Conservation (phyloP, 2,113 vertebrate genomes). For the Cyanoderma ruficeps region DNA sequence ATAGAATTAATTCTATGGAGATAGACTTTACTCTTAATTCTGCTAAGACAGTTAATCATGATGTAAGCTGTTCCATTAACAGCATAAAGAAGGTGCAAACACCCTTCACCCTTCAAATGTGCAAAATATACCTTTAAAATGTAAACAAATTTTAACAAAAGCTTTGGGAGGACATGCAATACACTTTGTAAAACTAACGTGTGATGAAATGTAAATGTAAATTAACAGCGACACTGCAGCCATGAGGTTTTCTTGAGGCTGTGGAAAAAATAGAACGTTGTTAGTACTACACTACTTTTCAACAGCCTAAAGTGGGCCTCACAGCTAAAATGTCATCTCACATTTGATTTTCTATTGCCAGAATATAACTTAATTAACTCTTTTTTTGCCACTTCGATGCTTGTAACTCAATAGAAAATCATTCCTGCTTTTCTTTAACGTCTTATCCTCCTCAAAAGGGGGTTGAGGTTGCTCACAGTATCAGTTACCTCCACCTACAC, state of each 20-base stretch:
- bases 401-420: not conserved
- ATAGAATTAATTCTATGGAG: slow-evolving; percentile 32
- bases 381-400: not conserved
- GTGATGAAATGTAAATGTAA: slow-evolving; percentile 60
- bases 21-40: slow-evolving; percentile 50
- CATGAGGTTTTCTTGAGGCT: slow-evolving; percentile 46
- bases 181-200: not conserved
- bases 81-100: not conserved
- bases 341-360: slow-evolving; percentile 35
- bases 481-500: not conserved
- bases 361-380: slow-evolving; percentile 37
- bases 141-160: not conserved
- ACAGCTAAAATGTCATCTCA: slow-evolving; percentile 53
- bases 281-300: slow-evolving; percentile 56
- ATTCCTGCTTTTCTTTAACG: not conserved
- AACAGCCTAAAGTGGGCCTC: slow-evolving; percentile 43
- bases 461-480: not conserved
- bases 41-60: slow-evolving; percentile 5
- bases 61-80: not conserved
- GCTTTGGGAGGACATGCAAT: not conserved
- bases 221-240: slow-evolving; percentile 49
- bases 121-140: not conserved
- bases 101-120: not conserved
- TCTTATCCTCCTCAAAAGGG: not conserved
- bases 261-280: slow-evolving; percentile 61